Evolutionary conservation across 2,888 invertebrate species (phyloP).

Genomic region (Labia minor): DNA sequence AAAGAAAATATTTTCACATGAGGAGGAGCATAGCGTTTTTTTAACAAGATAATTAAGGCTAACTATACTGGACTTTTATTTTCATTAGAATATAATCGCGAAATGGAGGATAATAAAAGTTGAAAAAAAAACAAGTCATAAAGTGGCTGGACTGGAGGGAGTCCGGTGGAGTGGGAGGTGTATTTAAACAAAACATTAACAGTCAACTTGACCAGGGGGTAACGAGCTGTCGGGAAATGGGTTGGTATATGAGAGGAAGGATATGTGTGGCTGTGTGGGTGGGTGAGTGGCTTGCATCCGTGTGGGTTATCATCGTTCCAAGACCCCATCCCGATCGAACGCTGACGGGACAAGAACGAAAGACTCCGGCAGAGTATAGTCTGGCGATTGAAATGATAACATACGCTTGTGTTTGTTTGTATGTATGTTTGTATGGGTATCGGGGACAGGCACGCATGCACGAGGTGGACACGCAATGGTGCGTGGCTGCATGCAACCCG

Average conservation of each 20-base stretch:
- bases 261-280: too few relatives aligned
- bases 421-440: background rate
- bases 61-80: too few relatives aligned
- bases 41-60: background rate
- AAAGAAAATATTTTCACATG: too few relatives aligned
- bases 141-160: background rate
- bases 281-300: too few relatives aligned
- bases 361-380: background rate
- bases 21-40: too few relatives aligned
- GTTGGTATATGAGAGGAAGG: too few relatives aligned
- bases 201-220: conserved; percentile 3
- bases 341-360: background rate
- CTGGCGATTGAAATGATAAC: background rate
- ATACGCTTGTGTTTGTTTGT: background rate
- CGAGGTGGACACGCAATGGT: background rate
- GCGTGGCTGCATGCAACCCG: background rate
- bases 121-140: background rate
- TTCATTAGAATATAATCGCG: background rate
- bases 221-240: background rate
- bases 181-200: conserved; percentile 13
- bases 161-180: too few relatives aligned
- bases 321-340: background rate
- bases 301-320: too few relatives aligned
- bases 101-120: conserved; percentile 3
- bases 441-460: background rate